These are phyloP conservation scores for Tachystola acroxantha DNA, from an alignment of 2,888 invertebrate species.

Conservation along the genomic window DNA sequence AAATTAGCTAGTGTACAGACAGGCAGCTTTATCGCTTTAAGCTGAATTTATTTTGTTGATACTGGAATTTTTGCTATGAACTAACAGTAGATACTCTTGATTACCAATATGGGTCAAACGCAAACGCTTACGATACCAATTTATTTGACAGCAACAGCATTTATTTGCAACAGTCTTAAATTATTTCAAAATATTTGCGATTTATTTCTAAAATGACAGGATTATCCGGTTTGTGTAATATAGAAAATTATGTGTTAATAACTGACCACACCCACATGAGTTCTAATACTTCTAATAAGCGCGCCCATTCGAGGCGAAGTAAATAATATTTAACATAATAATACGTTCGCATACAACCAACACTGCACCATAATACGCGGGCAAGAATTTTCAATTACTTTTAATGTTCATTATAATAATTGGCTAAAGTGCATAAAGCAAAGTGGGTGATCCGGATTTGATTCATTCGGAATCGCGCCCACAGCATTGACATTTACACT, in stretches of 20 bases:
- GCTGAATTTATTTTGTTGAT: too few relatives aligned
- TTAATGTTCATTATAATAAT: not conserved
- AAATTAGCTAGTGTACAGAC: too few relatives aligned
- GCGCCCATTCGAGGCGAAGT: not conserved
- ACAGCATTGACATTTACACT: constrained; percentile 8
- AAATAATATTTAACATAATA: not conserved
- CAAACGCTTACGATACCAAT: too few relatives aligned
- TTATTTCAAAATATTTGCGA: too few relatives aligned
- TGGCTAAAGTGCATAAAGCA: constrained; percentile 2
- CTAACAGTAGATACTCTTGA: too few relatives aligned
- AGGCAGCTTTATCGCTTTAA: too few relatives aligned
- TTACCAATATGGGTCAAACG: too few relatives aligned
- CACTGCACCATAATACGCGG: not conserved
- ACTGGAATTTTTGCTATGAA: too few relatives aligned
- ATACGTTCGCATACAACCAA: not conserved
- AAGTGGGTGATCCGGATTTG: constrained; percentile 7
- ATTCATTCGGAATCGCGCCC: constrained; percentile 2
- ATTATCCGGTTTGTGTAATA: not conserved
- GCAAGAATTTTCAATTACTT: constrained; percentile 1
- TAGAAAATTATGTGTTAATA: constrained; percentile 10
- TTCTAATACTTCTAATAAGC: constrained; percentile 5
- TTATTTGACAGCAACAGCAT: too few relatives aligned
- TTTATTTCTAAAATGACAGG: too few relatives aligned
- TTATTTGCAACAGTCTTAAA: too few relatives aligned
- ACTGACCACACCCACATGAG: constrained; percentile 4